Conservation (phyloP, 2,113 vertebrate species). For the Tragelaphus imberbis region DNA sequence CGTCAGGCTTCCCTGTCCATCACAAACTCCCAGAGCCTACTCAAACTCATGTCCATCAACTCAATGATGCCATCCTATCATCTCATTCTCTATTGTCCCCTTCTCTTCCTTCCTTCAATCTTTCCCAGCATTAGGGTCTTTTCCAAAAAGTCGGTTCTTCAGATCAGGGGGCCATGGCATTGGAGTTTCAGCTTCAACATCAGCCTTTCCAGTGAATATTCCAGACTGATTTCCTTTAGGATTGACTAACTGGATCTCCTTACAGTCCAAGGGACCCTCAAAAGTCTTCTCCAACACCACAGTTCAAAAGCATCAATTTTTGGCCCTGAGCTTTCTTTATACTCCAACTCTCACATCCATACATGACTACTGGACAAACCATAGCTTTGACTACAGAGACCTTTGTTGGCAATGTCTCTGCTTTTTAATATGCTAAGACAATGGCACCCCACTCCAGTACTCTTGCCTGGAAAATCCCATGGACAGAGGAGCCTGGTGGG, state of each 20-base stretch:
- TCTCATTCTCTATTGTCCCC: background rate
- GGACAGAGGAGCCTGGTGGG: no score
- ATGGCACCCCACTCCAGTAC: no score
- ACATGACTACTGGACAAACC: background rate
- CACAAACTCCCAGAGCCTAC: background rate
- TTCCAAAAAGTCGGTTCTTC: background rate
- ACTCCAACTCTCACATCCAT: background rate
- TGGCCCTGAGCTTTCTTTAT: background rate
- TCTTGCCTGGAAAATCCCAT: no score
- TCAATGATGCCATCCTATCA: background rate
- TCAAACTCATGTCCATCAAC: background rate
- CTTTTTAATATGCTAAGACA: background rate
- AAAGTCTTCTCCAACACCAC: background rate
- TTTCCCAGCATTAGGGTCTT: background rate
- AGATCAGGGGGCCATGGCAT: background rate
- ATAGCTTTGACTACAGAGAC: background rate
- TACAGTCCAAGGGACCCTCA: background rate
- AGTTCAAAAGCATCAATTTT: background rate
- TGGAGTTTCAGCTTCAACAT: background rate
- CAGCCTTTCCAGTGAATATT: background rate
- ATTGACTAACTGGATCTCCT: background rate
- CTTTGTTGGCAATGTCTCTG: background rate
- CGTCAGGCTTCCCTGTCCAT: rapidly evolving
- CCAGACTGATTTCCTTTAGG: background rate
- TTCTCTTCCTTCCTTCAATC: background rate